Evolutionary conservation across 2,113 vertebrate species (phyloP).

Genomic region (Gavia stellata): DNA sequence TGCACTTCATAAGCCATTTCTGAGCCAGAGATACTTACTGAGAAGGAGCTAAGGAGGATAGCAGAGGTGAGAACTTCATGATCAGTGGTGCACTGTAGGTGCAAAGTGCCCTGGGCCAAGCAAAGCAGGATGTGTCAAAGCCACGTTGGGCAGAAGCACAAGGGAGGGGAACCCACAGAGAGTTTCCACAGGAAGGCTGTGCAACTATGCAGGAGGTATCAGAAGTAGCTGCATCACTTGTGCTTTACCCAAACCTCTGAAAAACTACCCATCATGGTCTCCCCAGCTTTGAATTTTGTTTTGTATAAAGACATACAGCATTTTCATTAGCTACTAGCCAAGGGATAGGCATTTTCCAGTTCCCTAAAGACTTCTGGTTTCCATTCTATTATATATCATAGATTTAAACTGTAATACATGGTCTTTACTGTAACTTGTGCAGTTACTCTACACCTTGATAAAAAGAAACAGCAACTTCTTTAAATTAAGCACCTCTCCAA

Average conservation of each 20-base stretch:
- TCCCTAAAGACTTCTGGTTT: neutral
- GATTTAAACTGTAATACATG: neutral
- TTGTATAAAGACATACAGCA: neutral
- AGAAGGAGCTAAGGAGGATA: neutral
- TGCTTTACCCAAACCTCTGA: neutral
- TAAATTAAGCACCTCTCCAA: neutral
- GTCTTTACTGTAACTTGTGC: neutral
- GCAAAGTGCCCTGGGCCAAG: neutral
- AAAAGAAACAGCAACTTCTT: no score
- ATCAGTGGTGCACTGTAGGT: neutral
- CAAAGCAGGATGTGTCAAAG: neutral
- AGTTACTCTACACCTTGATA: neutral
- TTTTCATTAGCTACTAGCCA: neutral
- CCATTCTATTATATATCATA: neutral
- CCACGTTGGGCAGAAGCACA: neutral
- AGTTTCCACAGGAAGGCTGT: neutral
- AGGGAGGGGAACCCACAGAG: neutral
- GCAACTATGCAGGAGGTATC: neutral
- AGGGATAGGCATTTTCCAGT: neutral
- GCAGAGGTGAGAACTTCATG: neutral
- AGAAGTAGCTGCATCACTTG: neutral
- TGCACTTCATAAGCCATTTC: neutral
- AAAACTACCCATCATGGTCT: neutral
- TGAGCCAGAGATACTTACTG: neutral
- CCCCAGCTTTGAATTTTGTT: neutral